These are phyloP conservation scores for Danio tinwini DNA, from an alignment of 2,797 vertebrate genomes.

Conservation along the genomic window DNA sequence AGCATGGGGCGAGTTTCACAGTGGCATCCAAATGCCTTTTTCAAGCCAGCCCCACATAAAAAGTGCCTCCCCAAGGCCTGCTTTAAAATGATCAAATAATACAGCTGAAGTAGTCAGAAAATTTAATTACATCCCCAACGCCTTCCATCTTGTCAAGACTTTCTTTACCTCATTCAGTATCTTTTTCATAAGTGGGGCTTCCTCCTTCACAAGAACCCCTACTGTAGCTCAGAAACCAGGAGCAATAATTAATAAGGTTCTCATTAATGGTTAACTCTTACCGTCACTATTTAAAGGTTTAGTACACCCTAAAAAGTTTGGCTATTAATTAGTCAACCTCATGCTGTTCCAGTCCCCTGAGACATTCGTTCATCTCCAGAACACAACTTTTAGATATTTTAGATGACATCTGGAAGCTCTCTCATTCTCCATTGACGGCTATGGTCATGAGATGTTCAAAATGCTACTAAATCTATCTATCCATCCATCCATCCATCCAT, in stretches of 20 bases:
- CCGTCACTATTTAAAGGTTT: background rate
- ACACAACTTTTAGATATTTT: too few species aligned
- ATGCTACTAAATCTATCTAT: too few species aligned
- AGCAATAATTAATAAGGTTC: constrained; percentile 48
- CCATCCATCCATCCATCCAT: too few species aligned
- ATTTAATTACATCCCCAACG: constrained; percentile 58
- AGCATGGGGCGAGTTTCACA: constrained; percentile 16
- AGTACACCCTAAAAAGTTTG: too few species aligned
- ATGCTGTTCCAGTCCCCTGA: too few species aligned
- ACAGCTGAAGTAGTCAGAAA: constrained; percentile 52
- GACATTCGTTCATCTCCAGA: too few species aligned
- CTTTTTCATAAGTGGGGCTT: constrained; percentile 30
- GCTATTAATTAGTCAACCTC: too few species aligned
- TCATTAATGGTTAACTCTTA: constrained; percentile 41
- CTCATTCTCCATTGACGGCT: too few species aligned
- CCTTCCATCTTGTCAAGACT: constrained; percentile 35
- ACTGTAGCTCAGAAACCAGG: background rate
- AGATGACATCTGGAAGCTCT: too few species aligned
- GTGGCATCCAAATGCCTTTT: constrained; percentile 35
- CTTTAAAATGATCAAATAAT: constrained; percentile 60
- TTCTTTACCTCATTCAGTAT: constrained; percentile 30
- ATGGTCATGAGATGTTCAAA: background rate
- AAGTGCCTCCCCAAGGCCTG: constrained; percentile 50
- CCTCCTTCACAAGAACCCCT: background rate
- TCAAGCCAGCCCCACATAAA: constrained; percentile 46